Evolutionary conservation across 2,797 vertebrate genomes (phyloP).

Genomic region (Parauchenoglanis ngamensis): DNA sequence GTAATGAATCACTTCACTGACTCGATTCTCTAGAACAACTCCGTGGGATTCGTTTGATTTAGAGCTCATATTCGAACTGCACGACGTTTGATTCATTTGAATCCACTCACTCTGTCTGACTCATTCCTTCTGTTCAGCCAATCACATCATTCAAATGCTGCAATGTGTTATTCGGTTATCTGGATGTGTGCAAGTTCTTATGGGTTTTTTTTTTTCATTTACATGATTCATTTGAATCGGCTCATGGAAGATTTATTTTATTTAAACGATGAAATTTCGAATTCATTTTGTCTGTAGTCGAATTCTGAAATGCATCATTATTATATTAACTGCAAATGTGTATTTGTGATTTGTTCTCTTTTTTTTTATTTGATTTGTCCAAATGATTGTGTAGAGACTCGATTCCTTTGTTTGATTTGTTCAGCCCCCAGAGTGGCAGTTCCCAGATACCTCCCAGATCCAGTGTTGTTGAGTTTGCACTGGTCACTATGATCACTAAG

Average conservation of each 20-base stretch:
- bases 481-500: too few relatives aligned
- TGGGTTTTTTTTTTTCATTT: not conserved
- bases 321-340: not conserved
- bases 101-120: not conserved
- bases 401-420: not conserved
- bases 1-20: not conserved
- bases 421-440: too few relatives aligned
- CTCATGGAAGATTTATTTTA: not conserved
- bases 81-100: not conserved
- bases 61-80: too few relatives aligned
- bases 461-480: not conserved
- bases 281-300: too few relatives aligned
- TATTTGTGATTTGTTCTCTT: too few relatives aligned
- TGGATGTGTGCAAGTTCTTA: not conserved
- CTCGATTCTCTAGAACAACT: conserved; percentile 2
- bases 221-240: not conserved
- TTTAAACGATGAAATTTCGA: too few relatives aligned
- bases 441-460: not conserved
- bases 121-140: not conserved
- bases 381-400: not conserved
- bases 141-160: not conserved
- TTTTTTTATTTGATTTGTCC: not conserved
- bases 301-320: not conserved
- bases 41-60: not conserved
- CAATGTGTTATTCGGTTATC: not conserved